Evolutionary conservation across 2,113 vertebrate genomes (phyloP).

Genomic region (Micromys minutus): DNA sequence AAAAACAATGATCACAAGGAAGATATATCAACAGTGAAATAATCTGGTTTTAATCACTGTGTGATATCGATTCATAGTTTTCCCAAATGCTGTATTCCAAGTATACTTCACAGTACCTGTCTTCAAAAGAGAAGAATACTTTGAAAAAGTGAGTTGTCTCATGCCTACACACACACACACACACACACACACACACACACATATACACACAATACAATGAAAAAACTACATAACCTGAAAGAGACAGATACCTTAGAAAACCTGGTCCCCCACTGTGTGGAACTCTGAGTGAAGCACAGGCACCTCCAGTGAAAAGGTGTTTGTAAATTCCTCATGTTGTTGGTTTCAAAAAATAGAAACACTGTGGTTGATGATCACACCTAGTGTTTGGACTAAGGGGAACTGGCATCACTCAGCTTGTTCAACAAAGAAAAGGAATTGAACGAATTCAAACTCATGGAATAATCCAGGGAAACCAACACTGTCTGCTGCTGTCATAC

Average conservation of each 20-base stretch:
- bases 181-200: background rate
- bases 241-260: rapidly evolving
- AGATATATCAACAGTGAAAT: background rate
- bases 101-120: background rate
- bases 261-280: background rate
- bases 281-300: background rate
- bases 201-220: background rate
- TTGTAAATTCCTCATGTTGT: background rate
- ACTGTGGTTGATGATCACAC: background rate
- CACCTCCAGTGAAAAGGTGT: background rate
- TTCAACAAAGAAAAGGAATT: background rate
- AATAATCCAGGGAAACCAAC: background rate
- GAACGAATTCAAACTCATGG: background rate
- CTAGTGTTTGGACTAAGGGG: background rate
- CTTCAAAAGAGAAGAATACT: background rate
- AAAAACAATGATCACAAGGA: background rate
- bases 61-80: background rate
- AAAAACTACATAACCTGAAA: background rate
- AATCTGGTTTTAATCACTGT: background rate
- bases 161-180: background rate
- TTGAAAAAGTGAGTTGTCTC: background rate
- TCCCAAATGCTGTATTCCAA: background rate
- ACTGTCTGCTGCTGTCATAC: background rate
- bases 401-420: background rate
- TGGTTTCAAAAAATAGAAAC: background rate